A percentile compares a stretch with the other conserved stretches of the same genome.
Conservation (phyloP, 2,113 vertebrate species). For the Nipponia nippon region DNA sequence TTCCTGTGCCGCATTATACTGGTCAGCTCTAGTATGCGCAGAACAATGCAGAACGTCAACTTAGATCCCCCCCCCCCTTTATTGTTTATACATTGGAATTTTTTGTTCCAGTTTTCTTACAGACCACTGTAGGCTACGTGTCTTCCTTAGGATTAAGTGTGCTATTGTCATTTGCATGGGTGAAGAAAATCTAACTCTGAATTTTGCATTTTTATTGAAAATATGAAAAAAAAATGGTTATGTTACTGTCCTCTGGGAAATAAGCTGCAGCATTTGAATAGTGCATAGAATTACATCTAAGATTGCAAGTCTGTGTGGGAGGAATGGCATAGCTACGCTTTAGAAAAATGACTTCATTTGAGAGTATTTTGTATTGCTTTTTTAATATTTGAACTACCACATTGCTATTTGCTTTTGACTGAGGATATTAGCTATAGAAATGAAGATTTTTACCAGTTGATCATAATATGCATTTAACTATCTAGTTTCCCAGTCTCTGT, state of each 20-base stretch:
- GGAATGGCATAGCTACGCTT: constrained; percentile 51
- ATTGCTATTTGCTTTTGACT: constrained; percentile 44
- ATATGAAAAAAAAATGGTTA: not conserved
- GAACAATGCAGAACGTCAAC: not conserved
- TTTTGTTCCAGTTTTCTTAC: not conserved
- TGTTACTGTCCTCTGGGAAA: constrained; percentile 46
- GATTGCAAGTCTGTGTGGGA: constrained; percentile 46
- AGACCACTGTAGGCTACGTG: not conserved
- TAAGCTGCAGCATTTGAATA: constrained; percentile 45
- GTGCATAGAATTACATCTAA: constrained; percentile 43
- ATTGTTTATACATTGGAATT: not conserved
- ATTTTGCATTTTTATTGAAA: constrained; percentile 55
- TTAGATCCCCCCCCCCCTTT: not conserved
- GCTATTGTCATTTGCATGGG: constrained; percentile 1
- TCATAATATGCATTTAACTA: constrained; percentile 36
- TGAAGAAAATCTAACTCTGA: constrained; percentile 22
- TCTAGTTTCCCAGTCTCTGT: not conserved
- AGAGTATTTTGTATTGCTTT: constrained; percentile 32
- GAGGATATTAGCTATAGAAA: not conserved
- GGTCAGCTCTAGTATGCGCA: not conserved
- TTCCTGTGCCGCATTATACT: not conserved
- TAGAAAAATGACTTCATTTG: constrained; percentile 40
- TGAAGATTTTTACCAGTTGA: constrained; percentile 43
- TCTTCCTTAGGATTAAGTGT: not conserved
- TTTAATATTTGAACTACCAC: constrained; percentile 49